Evolutionary conservation across 2,113 vertebrate genomes (phyloP), one percentile per base, ranked within the genome.

Genomic region (Xiphorhynchus elegans): DNA sequence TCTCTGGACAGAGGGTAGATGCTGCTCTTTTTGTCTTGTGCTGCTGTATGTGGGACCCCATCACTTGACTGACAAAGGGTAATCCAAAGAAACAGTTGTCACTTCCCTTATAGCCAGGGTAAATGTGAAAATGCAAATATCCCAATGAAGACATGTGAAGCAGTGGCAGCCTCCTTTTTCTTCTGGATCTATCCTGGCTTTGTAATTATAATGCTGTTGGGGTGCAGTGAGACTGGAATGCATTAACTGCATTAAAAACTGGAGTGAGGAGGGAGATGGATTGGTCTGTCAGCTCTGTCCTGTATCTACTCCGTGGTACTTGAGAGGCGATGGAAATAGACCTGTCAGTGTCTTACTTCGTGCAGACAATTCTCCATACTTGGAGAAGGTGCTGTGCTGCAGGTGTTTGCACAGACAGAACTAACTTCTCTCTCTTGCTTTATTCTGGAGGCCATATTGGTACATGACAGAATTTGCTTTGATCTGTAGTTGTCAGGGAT

Each of bases 181-280:
- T 84, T 42, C 53, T 69, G 62, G 33, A 33, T 18, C 50, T 72
- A 6, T 76, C 9, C 29, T 72, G 46, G 39, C 55, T 90, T 72
- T 69, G 50, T 74, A 42, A 35, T 18, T 28, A 13, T 28, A 33
- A 42, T 7, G 1, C 10, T 55, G 14, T n/a, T 77, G 62, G 11
- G 70, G n/a, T 1, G 2, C 55, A 56, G 50, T 26, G 70, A 31
- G 62, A 31, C 49, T 59, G 56, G 11, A 55, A 23, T 69, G 7
- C 6, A 6, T 47, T 60, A n/a, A 35, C 39, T 31, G 1, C 37
- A 18, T 68, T 82, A n/a, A 78, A 79, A 87, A 13, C 35, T 56
- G 55, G 37, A 70, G 14, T 0, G 4, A 68, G 37, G 53, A 70
- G 60, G 44, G 50, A 9, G 0, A 2, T 6, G 25, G 35, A 24